Conservation (phyloP, 1,140 invertebrate species). For the Tetramorium alpestre region DNA sequence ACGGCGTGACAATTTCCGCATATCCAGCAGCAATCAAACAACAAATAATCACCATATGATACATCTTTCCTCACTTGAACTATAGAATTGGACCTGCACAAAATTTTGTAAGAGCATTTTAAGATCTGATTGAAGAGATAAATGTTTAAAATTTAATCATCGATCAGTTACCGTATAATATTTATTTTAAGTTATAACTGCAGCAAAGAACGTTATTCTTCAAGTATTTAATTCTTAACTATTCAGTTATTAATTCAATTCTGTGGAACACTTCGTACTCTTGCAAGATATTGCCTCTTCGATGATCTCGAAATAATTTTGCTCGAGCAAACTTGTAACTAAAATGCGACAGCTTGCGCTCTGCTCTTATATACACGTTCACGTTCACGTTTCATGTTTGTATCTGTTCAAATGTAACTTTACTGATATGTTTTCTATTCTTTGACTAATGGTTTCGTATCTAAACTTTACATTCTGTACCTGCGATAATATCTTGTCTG, state of each 20-base stretch:
- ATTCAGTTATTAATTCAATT: not conserved
- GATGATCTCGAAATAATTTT: not conserved
- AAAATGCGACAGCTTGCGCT: not conserved
- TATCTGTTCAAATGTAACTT: not conserved
- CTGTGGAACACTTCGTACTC: not conserved
- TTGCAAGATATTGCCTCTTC: not conserved
- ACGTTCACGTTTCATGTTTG: not conserved
- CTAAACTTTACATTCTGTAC: not conserved
- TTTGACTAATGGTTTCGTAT: not conserved
- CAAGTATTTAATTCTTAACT: not conserved
- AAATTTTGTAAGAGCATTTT: not conserved
- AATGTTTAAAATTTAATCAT: not conserved
- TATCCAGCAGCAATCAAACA: not conserved
- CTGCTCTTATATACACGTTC: conserved; percentile 4
- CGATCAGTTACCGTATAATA: not conserved
- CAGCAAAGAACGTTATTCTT: not conserved
- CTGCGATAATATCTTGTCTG: not conserved
- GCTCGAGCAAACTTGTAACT: conserved; percentile 1
- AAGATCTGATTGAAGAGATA: not conserved
- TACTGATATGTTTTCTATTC: not conserved
- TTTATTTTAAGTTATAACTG: not conserved
- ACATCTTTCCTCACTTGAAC: conserved; percentile 17
- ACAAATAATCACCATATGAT: not conserved
- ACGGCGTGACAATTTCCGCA: not conserved
- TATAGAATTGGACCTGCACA: not conserved